Evolutionary conservation across 1,140 invertebrate species (phyloP), one percentile per base, ranked within the genome.

Genomic region (Drosophila simulans): DNA sequence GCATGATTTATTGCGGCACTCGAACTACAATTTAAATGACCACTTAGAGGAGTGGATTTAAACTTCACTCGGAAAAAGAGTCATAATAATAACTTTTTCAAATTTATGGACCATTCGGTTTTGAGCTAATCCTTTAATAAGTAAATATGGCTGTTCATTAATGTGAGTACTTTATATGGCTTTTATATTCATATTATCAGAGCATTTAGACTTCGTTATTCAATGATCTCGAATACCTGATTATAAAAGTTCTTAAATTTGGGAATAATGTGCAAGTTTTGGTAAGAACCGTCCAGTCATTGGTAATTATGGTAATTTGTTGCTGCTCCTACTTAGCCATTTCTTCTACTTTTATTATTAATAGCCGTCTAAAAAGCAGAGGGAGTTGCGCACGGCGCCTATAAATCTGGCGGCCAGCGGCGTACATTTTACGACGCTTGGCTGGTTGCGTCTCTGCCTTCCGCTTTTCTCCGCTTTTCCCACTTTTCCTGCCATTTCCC

Each of bases 221-320:
- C 10, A 10, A 4, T 12, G 11, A 8, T 31, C 5, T 2, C 12
- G 4, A 0, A 15, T 20, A 59, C 20, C 43, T 40, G 31, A 10
- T 0, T 13, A 5, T 5, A 40, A 52, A 49, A 20, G 25, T 65
- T 65, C 60, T 42, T 42, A 22, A 43, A 53, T 13, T 53, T 35
- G 17, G 12, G 4, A 60, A 46, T 37, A 49, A 39, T 42, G 15
- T 12, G 39, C 11, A 66, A 46, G 64, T 70, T 70, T 70, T 25
- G 52, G 40, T 51, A 48, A 48, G 35, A 39, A 42, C 42, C 20
- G 51, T 27, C 69, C 35, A 56, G 66, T 45, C 20, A 34, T 17
- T 56, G 40, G 83, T 70, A 88, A 86, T 86, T 86, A 86, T 83
- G 83, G 69, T 79, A 86, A 86, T 86, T 88, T 86, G 64, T 71